Evolutionary conservation across 2,113 vertebrate species (phyloP).

Genomic region (Eulacestoma nigropectus): DNA sequence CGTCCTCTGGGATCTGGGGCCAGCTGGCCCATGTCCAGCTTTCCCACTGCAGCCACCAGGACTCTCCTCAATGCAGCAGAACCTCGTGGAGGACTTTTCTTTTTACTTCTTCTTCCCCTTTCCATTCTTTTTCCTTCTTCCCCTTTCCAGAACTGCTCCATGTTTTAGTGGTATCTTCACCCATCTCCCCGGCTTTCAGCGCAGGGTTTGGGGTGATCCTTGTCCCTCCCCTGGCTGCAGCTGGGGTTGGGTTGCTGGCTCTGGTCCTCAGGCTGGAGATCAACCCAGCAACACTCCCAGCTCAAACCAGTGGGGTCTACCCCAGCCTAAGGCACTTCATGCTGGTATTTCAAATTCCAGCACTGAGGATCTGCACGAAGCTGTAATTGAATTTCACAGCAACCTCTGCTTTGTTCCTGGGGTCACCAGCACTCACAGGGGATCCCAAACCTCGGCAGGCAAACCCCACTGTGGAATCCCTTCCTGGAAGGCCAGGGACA

Average conservation of each 20-base stretch:
- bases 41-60: neutral
- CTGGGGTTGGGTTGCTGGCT: neutral
- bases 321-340: neutral
- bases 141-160: neutral
- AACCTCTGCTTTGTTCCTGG: neutral
- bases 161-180: neutral
- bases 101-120: neutral
- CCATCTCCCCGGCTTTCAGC: accelerated
- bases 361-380: neutral
- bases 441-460: neutral
- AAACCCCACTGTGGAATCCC: neutral
- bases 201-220: neutral
- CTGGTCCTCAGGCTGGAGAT: neutral
- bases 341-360: neutral
- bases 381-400: neutral
- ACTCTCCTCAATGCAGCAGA: accelerated
- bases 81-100: accelerated
- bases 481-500: neutral
- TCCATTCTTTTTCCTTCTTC: neutral
- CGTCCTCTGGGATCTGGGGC: neutral
- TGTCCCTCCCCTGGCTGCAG: neutral
- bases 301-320: neutral
- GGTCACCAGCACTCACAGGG: too few species aligned
- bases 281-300: neutral
- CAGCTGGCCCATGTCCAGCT: neutral